Evolutionary conservation across 2,888 invertebrate species (phyloP), one percentile per base, ranked within the genome.

Genomic region (Ophion ellenae): DNA sequence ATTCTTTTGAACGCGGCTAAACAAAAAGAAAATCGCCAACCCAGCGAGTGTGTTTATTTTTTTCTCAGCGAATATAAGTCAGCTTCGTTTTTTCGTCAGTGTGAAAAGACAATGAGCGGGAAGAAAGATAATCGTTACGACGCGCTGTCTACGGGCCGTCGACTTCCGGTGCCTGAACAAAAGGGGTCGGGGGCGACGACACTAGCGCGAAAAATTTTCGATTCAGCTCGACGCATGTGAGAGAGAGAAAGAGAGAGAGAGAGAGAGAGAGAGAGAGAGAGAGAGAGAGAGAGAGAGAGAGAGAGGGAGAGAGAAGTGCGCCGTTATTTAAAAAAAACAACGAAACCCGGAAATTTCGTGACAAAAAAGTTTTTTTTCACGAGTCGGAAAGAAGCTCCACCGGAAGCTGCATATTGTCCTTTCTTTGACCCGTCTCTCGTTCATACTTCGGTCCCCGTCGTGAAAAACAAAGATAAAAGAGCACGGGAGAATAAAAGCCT

Each of bases 141-240:
- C 36, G 63, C 64, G 63, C 71, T 14, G 53, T 47, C 63, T 17
- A 17, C 36, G 63, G 64, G 53, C 71, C 53, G 53, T 47, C 9
- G 63, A 71, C 63, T 79, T 79, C 63, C 63, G 70, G 45, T 63
- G 7, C n/a, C 11, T 59, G 67, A 61, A 78, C 78, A 78, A 78
- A 78, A 78, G 61, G 59, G 45, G 69, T 78, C 78, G 59, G 59
- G 53, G 78, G 11, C 78, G 45, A 32, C 64, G n/a, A 76, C 32
- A 53, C 57, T 40, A 57, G 66, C 32, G 77, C 32, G 36, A n/a
- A 67, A n/a, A 67, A 53, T 36, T 57, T 57, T 32, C 47, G 67
- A 77, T 57, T 67, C 67, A 67, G 40, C 40, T 53, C 69, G n/a
- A 32, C 61, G 59, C 32, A 9, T 7, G 0, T 0, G 40, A 40